phyloP scores from a whole-genome alignment of 2,888 invertebrate species.

The Furcula furcula region DNA sequence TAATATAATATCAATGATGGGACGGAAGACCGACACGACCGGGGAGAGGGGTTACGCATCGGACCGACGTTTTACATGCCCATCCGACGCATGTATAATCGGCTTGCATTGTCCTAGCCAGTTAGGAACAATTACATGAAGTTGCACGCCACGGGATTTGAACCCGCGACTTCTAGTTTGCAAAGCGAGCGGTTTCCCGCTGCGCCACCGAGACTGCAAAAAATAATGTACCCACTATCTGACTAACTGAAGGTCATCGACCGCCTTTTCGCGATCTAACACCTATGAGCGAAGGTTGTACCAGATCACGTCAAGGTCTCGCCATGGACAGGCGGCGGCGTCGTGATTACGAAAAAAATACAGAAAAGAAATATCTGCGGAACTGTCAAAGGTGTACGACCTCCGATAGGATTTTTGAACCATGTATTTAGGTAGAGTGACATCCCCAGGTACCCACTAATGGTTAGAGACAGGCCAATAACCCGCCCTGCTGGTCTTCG shows the following conservation, averaged over 20 bases:
- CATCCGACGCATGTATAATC: too few species aligned
- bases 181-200: too few species aligned
- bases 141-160: too few species aligned
- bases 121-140: too few species aligned
- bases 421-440: conserved; percentile 30
- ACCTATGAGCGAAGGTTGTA: conserved; percentile 65
- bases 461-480: conserved; percentile 36
- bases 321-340: conserved; percentile 49
- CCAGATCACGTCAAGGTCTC: conserved; percentile 53
- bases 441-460: conserved; percentile 12
- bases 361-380: conserved; percentile 47
- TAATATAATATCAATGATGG: too few species aligned
- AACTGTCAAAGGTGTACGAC: conserved; percentile 54
- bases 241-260: conserved; percentile 56
- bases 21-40: too few species aligned
- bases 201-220: too few species aligned
- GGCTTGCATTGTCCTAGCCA: too few species aligned
- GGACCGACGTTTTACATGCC: too few species aligned
- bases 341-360: conserved; percentile 36
- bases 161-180: too few species aligned
- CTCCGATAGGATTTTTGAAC: conserved; percentile 38
- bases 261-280: conserved; percentile 62
- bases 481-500: conserved; percentile 37
- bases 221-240: conserved; percentile 28
- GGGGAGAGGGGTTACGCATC: too few species aligned